These are phyloP conservation scores for Keiferia lycopersicella DNA, from an alignment of 2,888 invertebrate genomes.

Conservation along the genomic window DNA sequence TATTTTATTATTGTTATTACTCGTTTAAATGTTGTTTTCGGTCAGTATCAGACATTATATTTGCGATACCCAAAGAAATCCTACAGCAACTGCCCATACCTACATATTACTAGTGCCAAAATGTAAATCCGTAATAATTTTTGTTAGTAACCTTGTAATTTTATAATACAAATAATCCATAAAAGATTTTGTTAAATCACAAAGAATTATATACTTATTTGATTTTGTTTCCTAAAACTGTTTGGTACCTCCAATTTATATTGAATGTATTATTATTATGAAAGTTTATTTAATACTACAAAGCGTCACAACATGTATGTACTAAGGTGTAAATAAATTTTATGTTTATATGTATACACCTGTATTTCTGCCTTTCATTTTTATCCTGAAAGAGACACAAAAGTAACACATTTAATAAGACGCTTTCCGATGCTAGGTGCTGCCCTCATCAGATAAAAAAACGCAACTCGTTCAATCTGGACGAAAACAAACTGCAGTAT, in stretches of 20 bases:
- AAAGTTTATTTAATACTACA: constrained; percentile 57
- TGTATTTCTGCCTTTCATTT: constrained; percentile 66
- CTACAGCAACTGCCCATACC: constrained; percentile 43
- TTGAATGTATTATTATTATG: constrained; percentile 42
- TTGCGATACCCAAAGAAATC: constrained; percentile 57
- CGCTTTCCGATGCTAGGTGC: too few relatives aligned
- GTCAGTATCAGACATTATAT: constrained; percentile 60
- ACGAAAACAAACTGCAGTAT: too few relatives aligned
- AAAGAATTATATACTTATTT: neutral
- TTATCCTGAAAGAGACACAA: neutral
- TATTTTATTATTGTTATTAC: constrained; percentile 51
- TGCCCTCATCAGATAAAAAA: too few relatives aligned
- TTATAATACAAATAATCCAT: neutral
- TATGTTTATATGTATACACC: constrained; percentile 77
- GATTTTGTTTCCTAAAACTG: constrained; percentile 28
- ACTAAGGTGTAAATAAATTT: constrained; percentile 78
- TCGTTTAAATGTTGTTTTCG: constrained; percentile 55
- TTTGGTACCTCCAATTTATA: constrained; percentile 37
- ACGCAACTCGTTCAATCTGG: too few relatives aligned
- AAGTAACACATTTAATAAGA: too few relatives aligned
- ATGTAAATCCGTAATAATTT: constrained; percentile 51
- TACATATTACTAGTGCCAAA: constrained; percentile 60
- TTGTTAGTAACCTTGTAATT: neutral
- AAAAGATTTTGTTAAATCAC: constrained; percentile 1
- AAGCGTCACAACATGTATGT: constrained; percentile 76